Conservation (phyloP, 2,888 invertebrate genomes). For the Epicampocera succincta region DNA sequence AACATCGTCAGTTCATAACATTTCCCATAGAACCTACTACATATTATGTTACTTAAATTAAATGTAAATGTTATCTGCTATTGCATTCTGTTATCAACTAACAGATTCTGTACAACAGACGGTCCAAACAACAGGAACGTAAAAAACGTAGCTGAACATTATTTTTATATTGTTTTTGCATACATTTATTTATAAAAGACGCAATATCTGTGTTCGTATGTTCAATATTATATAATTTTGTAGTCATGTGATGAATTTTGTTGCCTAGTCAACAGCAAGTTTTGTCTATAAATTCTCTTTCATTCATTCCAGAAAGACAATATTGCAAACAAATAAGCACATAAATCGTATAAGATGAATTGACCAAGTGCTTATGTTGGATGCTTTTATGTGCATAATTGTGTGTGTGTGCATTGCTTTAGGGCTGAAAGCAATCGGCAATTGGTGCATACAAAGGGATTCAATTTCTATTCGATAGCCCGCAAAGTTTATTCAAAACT, state of each 20-base stretch:
- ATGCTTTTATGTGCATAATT: not conserved
- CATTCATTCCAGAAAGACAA: conserved; percentile 29
- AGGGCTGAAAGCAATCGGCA: not conserved
- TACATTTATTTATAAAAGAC: conserved; percentile 17
- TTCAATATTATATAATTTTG: conserved; percentile 16
- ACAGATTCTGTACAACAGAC: too few species aligned
- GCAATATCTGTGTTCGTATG: not conserved
- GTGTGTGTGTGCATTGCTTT: not conserved
- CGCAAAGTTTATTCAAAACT: too few species aligned
- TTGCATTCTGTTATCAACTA: too few species aligned
- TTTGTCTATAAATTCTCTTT: conserved; percentile 57
- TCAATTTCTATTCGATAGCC: too few species aligned
- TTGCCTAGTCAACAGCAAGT: conserved; percentile 64
- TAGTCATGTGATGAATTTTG: conserved; percentile 37
- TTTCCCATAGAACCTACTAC: too few species aligned
- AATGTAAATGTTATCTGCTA: too few species aligned
- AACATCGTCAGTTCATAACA: too few species aligned
- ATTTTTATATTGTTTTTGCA: conserved; percentile 49
- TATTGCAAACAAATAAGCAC: conserved; percentile 49
- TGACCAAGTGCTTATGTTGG: conserved; percentile 45
- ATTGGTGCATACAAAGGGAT: too few species aligned
- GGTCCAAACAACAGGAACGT: too few species aligned
- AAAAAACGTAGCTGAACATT: too few species aligned
- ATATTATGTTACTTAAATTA: too few species aligned
- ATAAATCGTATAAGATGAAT: conserved; percentile 57